Base-by-base conservation (phyloP, 2,888 invertebrate genomes). In the Monochamus alternatus region DNA sequence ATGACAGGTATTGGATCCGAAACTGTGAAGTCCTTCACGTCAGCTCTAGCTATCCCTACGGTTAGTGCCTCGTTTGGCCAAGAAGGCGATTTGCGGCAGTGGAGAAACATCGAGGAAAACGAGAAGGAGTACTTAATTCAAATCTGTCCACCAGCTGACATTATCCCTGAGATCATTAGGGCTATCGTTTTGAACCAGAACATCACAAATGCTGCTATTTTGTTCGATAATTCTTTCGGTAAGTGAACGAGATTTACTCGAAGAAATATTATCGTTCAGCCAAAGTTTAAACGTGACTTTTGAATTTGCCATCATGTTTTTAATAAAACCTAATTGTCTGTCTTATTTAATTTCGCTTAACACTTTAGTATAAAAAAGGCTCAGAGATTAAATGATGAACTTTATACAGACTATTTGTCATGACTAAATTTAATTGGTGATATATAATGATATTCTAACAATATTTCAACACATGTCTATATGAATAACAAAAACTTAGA, bases 221-320 rank as follows among this genome's bases (percentile, higher is more conserved):
- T 98, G 63, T 98, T 96, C 87, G 98, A 98, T 85, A 93, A 95
- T 32, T 93, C 93, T 55, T 97, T 97, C 86, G 94, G 96, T 96
- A 79, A 80, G 78, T 78, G 10, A 52, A 71, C 59, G 5, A 30
- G 22, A 22, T 22, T 22, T 22, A 22, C 22, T 22, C 22, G 1
- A 22, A 22, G 22, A 22, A 22, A 22, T 22, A 22, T 22, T 22
- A 22, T 22, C 22, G 22, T 22, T 22, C 22, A 22, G 22, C 22
- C 22, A 22, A 22, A 22, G 22, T 22, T 22, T 22, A 22, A 1
- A 22, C 22, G 22, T 22, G 22, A 22, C 22, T 22, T 22, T 22
- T 22, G 0, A 22, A 22, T 22, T 22, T 22, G 22, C 1, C 22
- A 22, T 22, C 22, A 22, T 1, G 22, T 1, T 22, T 22, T 22